These are phyloP conservation scores for Littorina saxatilis DNA, from an alignment of 1,140 invertebrate genomes.

Conservation along the genomic window DNA sequence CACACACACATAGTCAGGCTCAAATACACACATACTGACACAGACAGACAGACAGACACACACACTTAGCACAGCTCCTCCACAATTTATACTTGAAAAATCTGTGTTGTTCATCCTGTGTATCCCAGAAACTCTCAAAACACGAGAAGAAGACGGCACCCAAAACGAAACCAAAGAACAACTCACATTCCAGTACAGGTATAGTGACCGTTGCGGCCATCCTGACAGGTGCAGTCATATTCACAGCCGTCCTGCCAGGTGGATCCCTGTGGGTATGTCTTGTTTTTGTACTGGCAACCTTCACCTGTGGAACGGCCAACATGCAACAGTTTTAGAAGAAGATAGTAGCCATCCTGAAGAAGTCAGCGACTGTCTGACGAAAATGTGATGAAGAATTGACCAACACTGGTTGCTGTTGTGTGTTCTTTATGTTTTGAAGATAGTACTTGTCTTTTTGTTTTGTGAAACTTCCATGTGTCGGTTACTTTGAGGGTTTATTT, in stretches of 20 bases:
- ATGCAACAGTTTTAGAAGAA: slow-evolving; percentile 29
- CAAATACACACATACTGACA: background rate
- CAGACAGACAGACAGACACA: background rate
- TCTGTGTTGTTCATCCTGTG: too few relatives aligned
- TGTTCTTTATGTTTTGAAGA: background rate
- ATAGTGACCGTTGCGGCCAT: slow-evolving; percentile 49
- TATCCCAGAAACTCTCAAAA: background rate
- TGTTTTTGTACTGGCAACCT: slow-evolving; percentile 55
- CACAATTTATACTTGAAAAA: too few relatives aligned
- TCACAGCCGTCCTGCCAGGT: slow-evolving; percentile 60
- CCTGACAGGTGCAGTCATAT: slow-evolving; percentile 52
- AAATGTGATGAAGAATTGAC: too few relatives aligned
- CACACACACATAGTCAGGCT: background rate
- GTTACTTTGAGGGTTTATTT: background rate
- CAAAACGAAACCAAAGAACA: background rate
- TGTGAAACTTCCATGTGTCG: background rate
- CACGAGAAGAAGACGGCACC: background rate
- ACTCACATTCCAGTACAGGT: slow-evolving; percentile 41
- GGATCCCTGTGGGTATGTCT: slow-evolving; percentile 41
- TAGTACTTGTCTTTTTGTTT: background rate
- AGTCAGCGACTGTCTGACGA: too few relatives aligned
- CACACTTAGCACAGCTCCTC: background rate
- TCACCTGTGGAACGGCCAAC: background rate
- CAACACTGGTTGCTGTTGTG: too few relatives aligned
- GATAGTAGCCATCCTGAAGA: too few relatives aligned